phyloP scores from a whole-genome alignment of 2,797 vertebrate genomes.

The Champsocephalus esox region DNA sequence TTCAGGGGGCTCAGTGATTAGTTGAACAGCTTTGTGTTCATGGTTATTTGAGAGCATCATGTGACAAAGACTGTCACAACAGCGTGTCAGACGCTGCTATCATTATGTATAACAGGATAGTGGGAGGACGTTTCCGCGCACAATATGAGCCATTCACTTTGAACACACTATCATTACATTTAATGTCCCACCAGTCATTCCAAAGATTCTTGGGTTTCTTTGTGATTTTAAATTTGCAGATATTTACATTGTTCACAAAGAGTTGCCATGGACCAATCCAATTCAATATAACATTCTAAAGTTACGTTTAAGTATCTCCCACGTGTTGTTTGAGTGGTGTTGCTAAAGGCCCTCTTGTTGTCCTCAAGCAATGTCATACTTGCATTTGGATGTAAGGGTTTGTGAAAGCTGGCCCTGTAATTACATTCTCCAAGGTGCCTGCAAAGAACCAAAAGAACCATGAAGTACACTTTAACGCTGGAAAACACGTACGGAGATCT shows the following conservation, averaged over 20 bases:
- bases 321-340: neutral
- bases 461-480: conserved; percentile 37
- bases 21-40: conserved; percentile 39
- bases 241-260: neutral
- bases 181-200: conserved; percentile 2
- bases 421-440: conserved; percentile 42
- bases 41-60: conserved; percentile 49
- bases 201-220: neutral
- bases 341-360: conserved; percentile 6
- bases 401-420: conserved; percentile 43
- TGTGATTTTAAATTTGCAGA: conserved; percentile 10
- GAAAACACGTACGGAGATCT: conserved; percentile 7
- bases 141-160: conserved; percentile 22
- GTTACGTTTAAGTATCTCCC: neutral
- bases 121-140: conserved; percentile 37
- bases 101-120: conserved; percentile 33
- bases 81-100: conserved; percentile 41
- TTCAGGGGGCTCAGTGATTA: conserved; percentile 32
- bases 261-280: neutral
- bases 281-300: neutral
- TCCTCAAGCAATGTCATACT: neutral
- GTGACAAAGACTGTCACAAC: conserved; percentile 58
- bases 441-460: conserved; percentile 21
- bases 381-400: conserved; percentile 20
- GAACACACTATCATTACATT: conserved; percentile 15